These are phyloP conservation scores for Labroides dimidiatus DNA, from an alignment of 2,797 vertebrate genomes.

Conservation along the genomic window DNA sequence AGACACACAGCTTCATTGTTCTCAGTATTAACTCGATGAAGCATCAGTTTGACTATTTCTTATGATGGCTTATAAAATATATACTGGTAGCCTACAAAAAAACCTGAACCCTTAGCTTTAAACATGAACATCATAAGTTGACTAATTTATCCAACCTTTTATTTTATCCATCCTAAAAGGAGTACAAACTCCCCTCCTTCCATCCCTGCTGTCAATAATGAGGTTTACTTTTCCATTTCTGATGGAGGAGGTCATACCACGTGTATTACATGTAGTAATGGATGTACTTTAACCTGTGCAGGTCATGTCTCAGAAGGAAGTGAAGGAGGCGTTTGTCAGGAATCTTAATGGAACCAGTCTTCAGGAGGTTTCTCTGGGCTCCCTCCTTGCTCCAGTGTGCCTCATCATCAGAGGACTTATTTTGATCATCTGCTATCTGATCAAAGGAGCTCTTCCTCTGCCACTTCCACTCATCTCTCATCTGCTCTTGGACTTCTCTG, in stretches of 20 bases:
- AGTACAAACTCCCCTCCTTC: too few relatives aligned
- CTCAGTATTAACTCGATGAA: neutral
- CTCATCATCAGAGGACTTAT: conserved; percentile 89
- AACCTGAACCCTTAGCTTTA: too few relatives aligned
- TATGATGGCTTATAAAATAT: conserved; percentile 3
- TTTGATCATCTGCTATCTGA: conserved; percentile 80
- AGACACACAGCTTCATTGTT: neutral
- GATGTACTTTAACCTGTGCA: conserved; percentile 50
- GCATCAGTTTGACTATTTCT: neutral
- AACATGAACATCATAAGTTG: too few relatives aligned
- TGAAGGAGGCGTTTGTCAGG: conserved; percentile 93
- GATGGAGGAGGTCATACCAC: too few relatives aligned
- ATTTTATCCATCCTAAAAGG: too few relatives aligned
- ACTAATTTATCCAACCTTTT: too few relatives aligned
- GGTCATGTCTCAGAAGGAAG: conserved; percentile 87
- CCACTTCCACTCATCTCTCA: conserved; percentile 74
- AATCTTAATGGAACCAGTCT: conserved; percentile 93
- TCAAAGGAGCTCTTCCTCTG: conserved; percentile 68
- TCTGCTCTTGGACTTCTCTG: conserved; percentile 88
- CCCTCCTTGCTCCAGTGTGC: conserved; percentile 87
- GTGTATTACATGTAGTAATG: neutral
- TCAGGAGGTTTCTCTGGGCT: conserved; percentile 87
- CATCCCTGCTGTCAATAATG: too few relatives aligned
- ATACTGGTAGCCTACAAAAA: too few relatives aligned
- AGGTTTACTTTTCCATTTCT: too few relatives aligned